Evolutionary conservation across 1,140 invertebrate species (phyloP).

Genomic region (Atta texana): DNA sequence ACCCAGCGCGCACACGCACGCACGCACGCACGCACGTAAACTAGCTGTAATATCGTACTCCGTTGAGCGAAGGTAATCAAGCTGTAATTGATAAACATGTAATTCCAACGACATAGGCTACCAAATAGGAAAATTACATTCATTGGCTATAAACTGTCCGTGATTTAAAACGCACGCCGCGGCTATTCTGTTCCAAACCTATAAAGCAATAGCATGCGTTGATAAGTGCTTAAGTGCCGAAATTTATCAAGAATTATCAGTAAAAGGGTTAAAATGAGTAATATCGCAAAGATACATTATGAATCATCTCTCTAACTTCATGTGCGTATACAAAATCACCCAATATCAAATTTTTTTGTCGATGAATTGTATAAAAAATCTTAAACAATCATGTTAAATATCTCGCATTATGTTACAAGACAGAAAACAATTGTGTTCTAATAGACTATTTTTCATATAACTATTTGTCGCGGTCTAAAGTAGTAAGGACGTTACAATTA

Average conservation of each 20-base stretch:
- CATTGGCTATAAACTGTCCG: constrained; percentile 40
- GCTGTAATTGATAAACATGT: constrained; percentile 75
- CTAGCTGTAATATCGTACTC: constrained; percentile 52
- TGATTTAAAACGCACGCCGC: constrained; percentile 46
- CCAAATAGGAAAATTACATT: constrained; percentile 64
- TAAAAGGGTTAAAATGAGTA: neutral
- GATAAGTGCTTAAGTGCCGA: constrained; percentile 14
- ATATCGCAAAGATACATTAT: neutral
- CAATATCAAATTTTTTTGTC: neutral
- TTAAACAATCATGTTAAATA: neutral
- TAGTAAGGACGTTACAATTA: constrained; percentile 2
- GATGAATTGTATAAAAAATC: neutral
- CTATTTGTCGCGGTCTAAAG: neutral
- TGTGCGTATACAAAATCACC: neutral
- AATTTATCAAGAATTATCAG: constrained; percentile 36
- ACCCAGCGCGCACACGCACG: constrained; percentile 6
- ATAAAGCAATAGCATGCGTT: neutral
- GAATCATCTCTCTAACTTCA: neutral
- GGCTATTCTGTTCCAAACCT: neutral
- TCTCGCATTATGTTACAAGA: neutral
- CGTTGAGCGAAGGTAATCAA: constrained; percentile 68
- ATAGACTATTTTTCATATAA: neutral
- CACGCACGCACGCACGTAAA: constrained; percentile 44
- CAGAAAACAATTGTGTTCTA: neutral
- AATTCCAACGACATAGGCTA: constrained; percentile 65